phyloP scores from a whole-genome alignment of 1,140 invertebrate genomes.

The Probaryconus sp. region DNA sequence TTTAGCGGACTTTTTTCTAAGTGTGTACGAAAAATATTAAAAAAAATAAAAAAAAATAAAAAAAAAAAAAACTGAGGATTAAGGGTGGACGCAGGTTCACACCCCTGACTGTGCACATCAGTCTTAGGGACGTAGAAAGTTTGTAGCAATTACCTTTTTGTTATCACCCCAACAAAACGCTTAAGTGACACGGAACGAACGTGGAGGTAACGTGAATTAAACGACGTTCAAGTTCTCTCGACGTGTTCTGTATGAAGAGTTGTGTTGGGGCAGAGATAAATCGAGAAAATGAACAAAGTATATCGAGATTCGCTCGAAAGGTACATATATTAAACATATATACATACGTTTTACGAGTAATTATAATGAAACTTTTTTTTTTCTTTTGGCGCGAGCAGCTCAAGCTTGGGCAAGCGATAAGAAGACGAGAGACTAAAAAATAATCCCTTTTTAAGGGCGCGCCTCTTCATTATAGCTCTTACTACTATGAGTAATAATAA shows the following conservation, averaged over 20 bases:
- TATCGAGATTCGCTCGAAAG: constrained; percentile 58
- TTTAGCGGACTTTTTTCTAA: constrained; percentile 54
- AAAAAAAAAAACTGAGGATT: constrained; percentile 29
- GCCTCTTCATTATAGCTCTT: constrained; percentile 74
- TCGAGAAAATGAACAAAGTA: constrained; percentile 42
- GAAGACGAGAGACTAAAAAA: constrained; percentile 32
- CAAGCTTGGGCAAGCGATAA: constrained; percentile 49
- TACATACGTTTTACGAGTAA: constrained; percentile 61
- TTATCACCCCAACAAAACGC: no score
- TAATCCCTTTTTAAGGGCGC: constrained; percentile 66
- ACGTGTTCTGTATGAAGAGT: no score
- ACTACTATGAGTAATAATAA: constrained; percentile 73
- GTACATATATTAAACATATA: constrained; percentile 63
- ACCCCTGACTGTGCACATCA: constrained; percentile 25
- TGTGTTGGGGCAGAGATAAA: no score
- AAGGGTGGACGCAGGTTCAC: constrained; percentile 19
- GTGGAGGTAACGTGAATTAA: no score
- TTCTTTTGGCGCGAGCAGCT: constrained; percentile 52
- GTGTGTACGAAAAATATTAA: constrained; percentile 45
- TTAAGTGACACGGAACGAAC: no score
- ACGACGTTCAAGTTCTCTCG: no score
- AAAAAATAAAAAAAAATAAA: constrained; percentile 1
- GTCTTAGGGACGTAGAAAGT: constrained; percentile 30
- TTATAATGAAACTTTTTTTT: constrained; percentile 59
- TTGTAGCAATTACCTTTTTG: constrained; percentile 51